These are phyloP conservation scores for Melanotaenia parkinsoni DNA, from an alignment of 2,797 vertebrate species.

Conservation along the genomic window DNA sequence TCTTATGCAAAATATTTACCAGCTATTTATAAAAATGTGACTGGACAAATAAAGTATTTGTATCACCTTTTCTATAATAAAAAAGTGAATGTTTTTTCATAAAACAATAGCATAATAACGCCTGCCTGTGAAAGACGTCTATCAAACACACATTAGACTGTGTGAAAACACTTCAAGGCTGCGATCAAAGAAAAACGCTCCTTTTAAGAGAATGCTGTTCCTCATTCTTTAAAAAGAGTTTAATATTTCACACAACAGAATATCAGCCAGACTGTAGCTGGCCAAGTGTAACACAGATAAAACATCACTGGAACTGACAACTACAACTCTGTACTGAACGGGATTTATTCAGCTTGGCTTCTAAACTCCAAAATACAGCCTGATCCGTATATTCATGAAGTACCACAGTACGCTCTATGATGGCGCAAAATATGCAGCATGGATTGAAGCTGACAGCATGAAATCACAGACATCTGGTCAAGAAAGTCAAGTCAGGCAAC, in stretches of 20 bases:
- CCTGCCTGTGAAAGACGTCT: background rate
- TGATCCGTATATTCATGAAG: conserved; percentile 17
- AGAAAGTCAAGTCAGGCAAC: conserved; percentile 30
- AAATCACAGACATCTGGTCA: conserved; percentile 52
- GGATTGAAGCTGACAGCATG: conserved; percentile 26
- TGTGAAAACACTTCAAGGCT: conserved; percentile 10
- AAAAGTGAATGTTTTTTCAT: background rate
- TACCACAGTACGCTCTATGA: conserved; percentile 1
- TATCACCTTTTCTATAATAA: too few species aligned
- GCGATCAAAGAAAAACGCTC: conserved; percentile 8
- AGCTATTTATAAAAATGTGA: background rate
- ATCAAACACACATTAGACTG: background rate
- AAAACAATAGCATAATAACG: background rate
- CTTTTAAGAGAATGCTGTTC: conserved; percentile 7
- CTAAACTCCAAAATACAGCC: conserved; percentile 27
- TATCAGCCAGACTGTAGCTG: background rate
- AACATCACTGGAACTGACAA: conserved; percentile 27
- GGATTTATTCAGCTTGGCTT: conserved; percentile 31
- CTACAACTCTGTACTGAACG: conserved; percentile 18
- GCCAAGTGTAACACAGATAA: conserved; percentile 4
- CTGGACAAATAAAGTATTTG: too few species aligned
- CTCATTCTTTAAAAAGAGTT: background rate
- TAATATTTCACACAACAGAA: conserved; percentile 12
- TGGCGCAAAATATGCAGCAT: conserved; percentile 5
- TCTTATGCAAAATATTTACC: background rate